Conservation (phyloP, 2,888 invertebrate species). For the Acleris emargana region DNA sequence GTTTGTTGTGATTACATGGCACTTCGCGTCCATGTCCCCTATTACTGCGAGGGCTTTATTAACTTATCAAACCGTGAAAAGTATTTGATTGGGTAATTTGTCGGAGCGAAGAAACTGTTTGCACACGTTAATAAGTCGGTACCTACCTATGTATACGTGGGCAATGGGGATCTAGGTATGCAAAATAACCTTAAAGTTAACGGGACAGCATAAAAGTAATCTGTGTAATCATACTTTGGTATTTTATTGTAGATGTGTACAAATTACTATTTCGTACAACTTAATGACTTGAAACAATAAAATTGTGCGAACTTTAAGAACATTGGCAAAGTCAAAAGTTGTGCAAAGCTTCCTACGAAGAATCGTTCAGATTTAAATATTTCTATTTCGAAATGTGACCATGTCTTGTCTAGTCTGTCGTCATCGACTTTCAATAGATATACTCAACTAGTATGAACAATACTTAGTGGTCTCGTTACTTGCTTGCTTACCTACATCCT, state of each 20-base stretch:
- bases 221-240: constrained; percentile 10
- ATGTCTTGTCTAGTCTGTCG: constrained; percentile 53
- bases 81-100: constrained; percentile 42
- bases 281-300: constrained; percentile 22
- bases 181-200: no score
- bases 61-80: constrained; percentile 30
- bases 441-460: constrained; percentile 53
- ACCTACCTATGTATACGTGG: constrained; percentile 7
- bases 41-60: constrained; percentile 60
- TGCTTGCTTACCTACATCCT: constrained; percentile 34
- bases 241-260: constrained; percentile 7
- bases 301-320: constrained; percentile 59
- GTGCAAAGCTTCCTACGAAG: constrained; percentile 62
- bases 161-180: not conserved
- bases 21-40: constrained; percentile 52
- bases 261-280: constrained; percentile 24
- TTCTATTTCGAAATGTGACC: constrained; percentile 63
- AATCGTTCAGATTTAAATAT: constrained; percentile 56
- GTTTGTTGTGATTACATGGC: constrained; percentile 60
- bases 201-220: not conserved
- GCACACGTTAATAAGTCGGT: constrained; percentile 22
- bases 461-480: constrained; percentile 48
- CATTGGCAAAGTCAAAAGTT: constrained; percentile 48
- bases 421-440: constrained; percentile 50
- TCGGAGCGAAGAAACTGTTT: constrained; percentile 22